These are phyloP conservation scores for Acromyrmex charruanus DNA, from an alignment of 1,140 invertebrate genomes.

Conservation along the genomic window DNA sequence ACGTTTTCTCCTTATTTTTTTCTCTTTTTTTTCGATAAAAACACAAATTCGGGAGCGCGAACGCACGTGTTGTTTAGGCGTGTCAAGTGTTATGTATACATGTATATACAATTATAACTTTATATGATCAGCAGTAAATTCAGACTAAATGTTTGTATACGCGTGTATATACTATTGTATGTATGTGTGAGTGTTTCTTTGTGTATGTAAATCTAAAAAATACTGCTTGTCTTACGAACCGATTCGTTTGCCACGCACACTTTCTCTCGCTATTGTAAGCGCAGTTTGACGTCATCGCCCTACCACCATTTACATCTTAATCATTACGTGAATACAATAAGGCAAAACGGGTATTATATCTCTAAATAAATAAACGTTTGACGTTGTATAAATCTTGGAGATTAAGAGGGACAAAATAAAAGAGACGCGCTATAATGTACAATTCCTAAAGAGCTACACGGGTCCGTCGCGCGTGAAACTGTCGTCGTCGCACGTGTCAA, in stretches of 20 bases:
- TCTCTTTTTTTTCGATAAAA: not conserved
- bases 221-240: slow-evolving; percentile 84
- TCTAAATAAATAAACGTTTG: slow-evolving; percentile 83
- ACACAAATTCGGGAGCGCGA: slow-evolving; percentile 52
- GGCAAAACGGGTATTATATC: slow-evolving; percentile 75
- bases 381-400: slow-evolving; percentile 61
- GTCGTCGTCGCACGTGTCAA: slow-evolving; percentile 28
- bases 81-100: slow-evolving; percentile 43
- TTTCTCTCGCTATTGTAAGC: slow-evolving; percentile 20
- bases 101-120: slow-evolving; percentile 74
- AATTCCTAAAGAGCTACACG: slow-evolving; percentile 67
- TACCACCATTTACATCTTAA: slow-evolving; percentile 69
- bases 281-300: slow-evolving; percentile 18
- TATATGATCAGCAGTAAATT: slow-evolving; percentile 81
- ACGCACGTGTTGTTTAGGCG: not conserved
- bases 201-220: slow-evolving; percentile 81
- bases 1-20: not conserved
- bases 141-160: slow-evolving; percentile 69
- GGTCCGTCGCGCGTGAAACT: slow-evolving; percentile 62
- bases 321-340: slow-evolving; percentile 80
- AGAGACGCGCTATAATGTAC: slow-evolving; percentile 75
- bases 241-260: slow-evolving; percentile 58
- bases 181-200: not conserved
- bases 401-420: slow-evolving; percentile 64
- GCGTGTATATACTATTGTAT: not conserved